Base-by-base conservation (phyloP, 2,888 invertebrate genomes). In the Ceraclea dissimilis region DNA sequence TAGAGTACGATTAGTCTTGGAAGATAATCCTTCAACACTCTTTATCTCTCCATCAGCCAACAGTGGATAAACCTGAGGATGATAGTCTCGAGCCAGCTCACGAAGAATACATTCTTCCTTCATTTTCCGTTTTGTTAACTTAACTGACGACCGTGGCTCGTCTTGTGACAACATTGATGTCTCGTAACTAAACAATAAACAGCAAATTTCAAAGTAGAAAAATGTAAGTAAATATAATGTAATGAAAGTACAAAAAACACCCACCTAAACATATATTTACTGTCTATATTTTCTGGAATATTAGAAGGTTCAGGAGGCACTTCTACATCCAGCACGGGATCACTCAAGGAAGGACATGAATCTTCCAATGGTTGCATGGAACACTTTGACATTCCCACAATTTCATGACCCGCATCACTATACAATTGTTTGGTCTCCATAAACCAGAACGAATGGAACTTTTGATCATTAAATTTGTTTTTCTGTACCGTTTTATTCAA, bases 1-100 rank as follows among this genome's bases (percentile, higher is more conserved):
- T 51, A 88, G 66, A 13, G 82, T 81, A 63, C 71, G 71, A 67
- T 88, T 88, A 2, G 75, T 57, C 59, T 66, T 68, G 64, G 83
- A 83, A 0, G 75, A 71, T 22, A 81, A 64, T 0, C 82, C 82
- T 1, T 68, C 67, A 6, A 80, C 65, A n/a, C 67, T 65, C n/a
- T 13, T n/a, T 0, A 19, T n/a, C 8, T 71, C 69, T n/a, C 71
- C 62, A 44, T 73, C 70, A 5, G 65, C 68, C 33, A 59, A 67
- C 2, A 63, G 63, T 0, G 71, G 75, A 20, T 68, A 68, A 2
- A 77, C 67, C 0, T 72, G 71, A 0, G 71, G 67, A 0, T 72
- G 71, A 54, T 73, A 63, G 44, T 73, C 69, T 49, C 73, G 65
- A 0, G 79, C 78, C 49, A 76, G 74, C 51, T 67, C 70, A 60